A percentile compares a stretch with the other conserved stretches of the same genome.
These are phyloP conservation scores for Magallana gigas DNA, from an alignment of 1,140 invertebrate genomes.

Conservation along the genomic window DNA sequence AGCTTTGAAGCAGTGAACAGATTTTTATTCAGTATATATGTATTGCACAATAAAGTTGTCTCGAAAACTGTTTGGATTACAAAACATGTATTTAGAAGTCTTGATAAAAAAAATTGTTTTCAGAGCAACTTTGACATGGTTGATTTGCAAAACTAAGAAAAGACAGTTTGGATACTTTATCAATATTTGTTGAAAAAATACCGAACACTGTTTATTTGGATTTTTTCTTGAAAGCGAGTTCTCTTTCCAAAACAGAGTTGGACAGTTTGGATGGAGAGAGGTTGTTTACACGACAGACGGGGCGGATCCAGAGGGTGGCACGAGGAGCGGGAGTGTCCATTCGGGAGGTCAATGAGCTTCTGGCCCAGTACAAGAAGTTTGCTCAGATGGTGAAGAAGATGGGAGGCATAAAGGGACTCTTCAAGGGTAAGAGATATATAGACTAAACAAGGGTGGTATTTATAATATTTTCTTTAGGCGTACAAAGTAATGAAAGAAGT, in stretches of 20 bases:
- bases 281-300: slow-evolving; percentile 95
- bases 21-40: no score
- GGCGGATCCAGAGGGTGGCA: slow-evolving; percentile 92
- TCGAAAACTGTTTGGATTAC: no score
- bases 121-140: no score
- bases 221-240: not conserved
- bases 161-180: not conserved
- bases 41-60: no score
- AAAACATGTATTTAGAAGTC: no score
- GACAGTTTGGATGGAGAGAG: slow-evolving; percentile 98
- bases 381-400: slow-evolving; percentile 99
- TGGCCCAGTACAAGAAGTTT: slow-evolving; percentile 99
- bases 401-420: slow-evolving; percentile 99
- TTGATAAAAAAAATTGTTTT: no score
- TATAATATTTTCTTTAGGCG: no score
- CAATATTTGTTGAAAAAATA: not conserved
- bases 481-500: no score
- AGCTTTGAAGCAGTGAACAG: no score
- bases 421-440: slow-evolving; percentile 85
- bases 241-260: slow-evolving; percentile 85
- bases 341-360: slow-evolving; percentile 97
- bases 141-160: no score
- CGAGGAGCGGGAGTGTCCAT: slow-evolving; percentile 96
- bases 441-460: no score
- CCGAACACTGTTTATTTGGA: not conserved